phyloP scores from a whole-genome alignment of 2,888 invertebrate genomes.

The Mythimna pallens region DNA sequence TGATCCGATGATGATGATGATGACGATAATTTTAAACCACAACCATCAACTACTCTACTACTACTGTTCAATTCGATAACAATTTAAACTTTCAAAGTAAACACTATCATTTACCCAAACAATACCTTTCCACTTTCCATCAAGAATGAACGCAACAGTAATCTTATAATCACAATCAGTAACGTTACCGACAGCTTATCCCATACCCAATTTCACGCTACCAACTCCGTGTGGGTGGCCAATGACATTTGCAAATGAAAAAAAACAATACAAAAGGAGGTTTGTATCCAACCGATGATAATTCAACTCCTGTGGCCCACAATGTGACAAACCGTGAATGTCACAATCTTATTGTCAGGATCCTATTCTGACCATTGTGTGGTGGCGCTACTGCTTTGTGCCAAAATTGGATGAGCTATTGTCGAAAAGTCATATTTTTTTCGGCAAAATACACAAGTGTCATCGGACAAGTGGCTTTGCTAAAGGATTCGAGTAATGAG shows the following conservation, averaged over 20 bases:
- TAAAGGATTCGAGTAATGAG: slow-evolving; percentile 70
- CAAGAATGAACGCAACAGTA: slow-evolving; percentile 50
- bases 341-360: slow-evolving; percentile 78
- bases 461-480: slow-evolving; percentile 76
- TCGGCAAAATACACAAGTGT: slow-evolving; percentile 73
- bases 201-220: slow-evolving; percentile 77
- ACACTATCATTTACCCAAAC: slow-evolving; percentile 24
- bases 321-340: slow-evolving; percentile 81
- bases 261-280: slow-evolving; percentile 52
- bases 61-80: slow-evolving; percentile 1
- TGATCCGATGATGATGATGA: neutral
- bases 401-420: slow-evolving; percentile 74
- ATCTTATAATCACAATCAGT: slow-evolving; percentile 68
- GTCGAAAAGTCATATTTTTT: slow-evolving; percentile 84
- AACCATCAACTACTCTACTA: neutral
- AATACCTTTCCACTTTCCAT: slow-evolving; percentile 42
- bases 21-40: neutral
- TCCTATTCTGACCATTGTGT: slow-evolving; percentile 70
- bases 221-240: slow-evolving; percentile 65
- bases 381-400: slow-evolving; percentile 87
- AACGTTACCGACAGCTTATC: slow-evolving; percentile 72
- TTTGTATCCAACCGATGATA: slow-evolving; percentile 73
- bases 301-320: slow-evolving; percentile 78
- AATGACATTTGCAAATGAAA: slow-evolving; percentile 64
- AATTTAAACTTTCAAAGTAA: slow-evolving; percentile 19